Base-by-base conservation (phyloP, 2,797 vertebrate species). In the Cossypha caffra region DNA sequence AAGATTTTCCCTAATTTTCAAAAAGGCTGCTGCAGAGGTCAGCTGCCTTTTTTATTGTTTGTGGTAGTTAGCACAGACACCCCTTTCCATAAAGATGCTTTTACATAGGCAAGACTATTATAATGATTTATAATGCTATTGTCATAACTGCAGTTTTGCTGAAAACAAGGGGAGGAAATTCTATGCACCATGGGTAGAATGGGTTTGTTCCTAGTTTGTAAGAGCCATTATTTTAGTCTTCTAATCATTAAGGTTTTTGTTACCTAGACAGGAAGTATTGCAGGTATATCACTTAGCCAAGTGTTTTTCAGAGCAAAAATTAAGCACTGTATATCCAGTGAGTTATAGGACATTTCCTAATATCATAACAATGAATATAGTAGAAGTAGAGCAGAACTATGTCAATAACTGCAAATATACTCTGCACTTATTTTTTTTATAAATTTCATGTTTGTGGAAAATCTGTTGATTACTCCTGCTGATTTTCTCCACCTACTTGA, bases 1-100 rank as follows among this genome's bases (percentile, higher is more conserved):
- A 93, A 90, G 67, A 72, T 80, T 89, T 83, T 71, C 84, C 61
- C 33, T 91, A 61, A 90, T 95, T 96, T 94, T 45, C 73, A 87
- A 86, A 88, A 84, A 40, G 26, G n/a, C 83, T 82, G n/a, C 67
- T 93, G 51, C 58, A 92, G 90, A 91, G 61, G 94, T 95, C 83
- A 80, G 93, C 64, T 94, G 81, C 58, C 59, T 86, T 63, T 92
- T 73, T 66, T 78, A 90, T 90, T 90, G 88, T 86, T 93, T 72
- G 54, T 79, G 67, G 73, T 88, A 72, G 92, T 61, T 66, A 93
- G 76, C 48, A 90, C 57, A 93, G 78, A 37, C 5, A 9, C 25
- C 42, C 50, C 77, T 94, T 93, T 55, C 40, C 59, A 64, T 31
- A 31, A 92, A 90, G 77, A 75, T 0, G 2, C 50, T 93, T 93